phyloP scores from a whole-genome alignment of 2,797 vertebrate genomes.

The Anniella stebbinsi region DNA sequence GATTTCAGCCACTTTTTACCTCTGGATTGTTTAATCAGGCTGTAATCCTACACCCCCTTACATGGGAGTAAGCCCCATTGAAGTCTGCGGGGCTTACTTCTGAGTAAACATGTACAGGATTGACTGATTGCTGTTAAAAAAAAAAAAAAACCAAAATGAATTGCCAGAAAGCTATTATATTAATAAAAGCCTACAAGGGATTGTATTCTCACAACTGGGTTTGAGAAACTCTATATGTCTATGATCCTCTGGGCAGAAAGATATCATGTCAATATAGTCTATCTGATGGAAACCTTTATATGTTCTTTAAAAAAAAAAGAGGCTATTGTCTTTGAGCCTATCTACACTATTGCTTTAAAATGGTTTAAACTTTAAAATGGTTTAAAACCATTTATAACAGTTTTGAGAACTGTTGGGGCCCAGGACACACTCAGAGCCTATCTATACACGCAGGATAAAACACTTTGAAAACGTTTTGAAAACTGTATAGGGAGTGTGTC shows the following conservation, averaged over 20 bases:
- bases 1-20: neutral
- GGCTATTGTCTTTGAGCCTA: conserved; percentile 64
- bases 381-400: too few relatives aligned
- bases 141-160: too few relatives aligned
- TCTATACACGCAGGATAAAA: too few relatives aligned
- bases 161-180: neutral
- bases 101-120: neutral
- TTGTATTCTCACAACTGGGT: too few relatives aligned
- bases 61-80: neutral
- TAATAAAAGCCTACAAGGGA: neutral
- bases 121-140: too few relatives aligned
- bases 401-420: too few relatives aligned
- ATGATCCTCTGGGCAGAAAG: neutral
- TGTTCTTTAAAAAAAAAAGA: neutral
- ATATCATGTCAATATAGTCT: neutral
- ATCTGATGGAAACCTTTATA: neutral
- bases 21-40: neutral
- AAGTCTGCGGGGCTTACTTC: neutral
- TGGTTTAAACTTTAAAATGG: too few relatives aligned
- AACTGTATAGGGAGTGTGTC: too few relatives aligned
- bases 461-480: too few relatives aligned
- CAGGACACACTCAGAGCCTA: too few relatives aligned
- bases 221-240: neutral
- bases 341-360: too few relatives aligned
- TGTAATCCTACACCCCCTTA: neutral